Percentiles rank a stretch among this genome's conserved stretches.
Conservation (phyloP, 2,113 vertebrate genomes). For the Mystacornis crossleyi region DNA sequence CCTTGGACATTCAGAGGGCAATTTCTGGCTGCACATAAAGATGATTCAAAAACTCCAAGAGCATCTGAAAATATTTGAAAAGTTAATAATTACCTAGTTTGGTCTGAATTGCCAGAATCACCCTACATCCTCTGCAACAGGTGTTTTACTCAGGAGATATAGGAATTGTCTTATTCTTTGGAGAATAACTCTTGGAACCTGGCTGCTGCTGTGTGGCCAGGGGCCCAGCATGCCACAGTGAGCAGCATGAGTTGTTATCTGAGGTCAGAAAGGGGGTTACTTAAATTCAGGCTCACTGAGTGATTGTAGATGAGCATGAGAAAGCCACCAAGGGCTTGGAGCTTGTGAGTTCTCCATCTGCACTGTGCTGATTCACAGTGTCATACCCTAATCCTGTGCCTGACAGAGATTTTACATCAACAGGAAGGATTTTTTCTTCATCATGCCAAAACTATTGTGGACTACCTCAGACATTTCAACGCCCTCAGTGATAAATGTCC, state of each 20-base stretch:
- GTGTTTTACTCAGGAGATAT: not conserved
- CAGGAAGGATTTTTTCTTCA: not conserved
- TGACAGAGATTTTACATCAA: not conserved
- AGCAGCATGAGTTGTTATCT: accelerated
- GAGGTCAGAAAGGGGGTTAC: not conserved
- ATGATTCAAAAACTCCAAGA: not conserved
- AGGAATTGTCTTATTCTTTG: not conserved
- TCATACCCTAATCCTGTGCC: not conserved
- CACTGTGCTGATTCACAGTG: not conserved
- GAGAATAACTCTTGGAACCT: not conserved
- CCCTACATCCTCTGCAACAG: not conserved
- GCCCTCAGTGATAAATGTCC: not conserved
- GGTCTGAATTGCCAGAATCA: not conserved
- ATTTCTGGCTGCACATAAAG: not conserved
- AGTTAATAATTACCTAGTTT: not conserved
- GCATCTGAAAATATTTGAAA: not conserved
- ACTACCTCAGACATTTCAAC: not conserved
- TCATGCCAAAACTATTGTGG: not conserved
- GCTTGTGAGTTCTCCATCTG: not conserved
- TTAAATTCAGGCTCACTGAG: not conserved
- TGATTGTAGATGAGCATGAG: not conserved
- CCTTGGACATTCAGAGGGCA: not conserved
- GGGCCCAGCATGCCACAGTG: not conserved
- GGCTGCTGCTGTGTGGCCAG: not conserved
- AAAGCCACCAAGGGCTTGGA: not conserved